These are phyloP conservation scores for Busseola fusca DNA, from an alignment of 2,888 invertebrate genomes.

Conservation along the genomic window DNA sequence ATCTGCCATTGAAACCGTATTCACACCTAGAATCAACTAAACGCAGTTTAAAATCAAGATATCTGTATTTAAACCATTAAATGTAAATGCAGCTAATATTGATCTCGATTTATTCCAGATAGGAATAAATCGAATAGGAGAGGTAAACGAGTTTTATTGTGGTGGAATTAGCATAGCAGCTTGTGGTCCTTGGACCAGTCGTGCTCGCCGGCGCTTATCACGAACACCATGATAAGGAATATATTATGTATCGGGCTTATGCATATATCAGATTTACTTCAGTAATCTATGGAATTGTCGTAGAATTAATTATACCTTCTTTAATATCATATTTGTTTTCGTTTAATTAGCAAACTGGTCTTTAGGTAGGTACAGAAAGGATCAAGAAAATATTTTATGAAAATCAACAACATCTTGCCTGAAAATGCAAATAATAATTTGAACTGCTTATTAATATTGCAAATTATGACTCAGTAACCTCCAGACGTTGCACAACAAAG, in stretches of 20 bases:
- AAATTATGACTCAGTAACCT: slow-evolving; percentile 21
- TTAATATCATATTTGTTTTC: background rate
- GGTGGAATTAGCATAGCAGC: slow-evolving; percentile 36
- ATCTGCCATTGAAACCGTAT: background rate
- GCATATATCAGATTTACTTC: background rate
- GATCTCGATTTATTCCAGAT: slow-evolving; percentile 36
- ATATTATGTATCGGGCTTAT: slow-evolving; percentile 5
- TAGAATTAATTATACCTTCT: slow-evolving; percentile 2
- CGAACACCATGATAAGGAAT: slow-evolving; percentile 11
- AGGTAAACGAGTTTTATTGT: slow-evolving; percentile 34
- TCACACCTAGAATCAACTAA: slow-evolving; percentile 11
- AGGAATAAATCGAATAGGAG: too few species aligned
- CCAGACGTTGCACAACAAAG: slow-evolving; percentile 6
- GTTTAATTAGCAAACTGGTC: background rate
- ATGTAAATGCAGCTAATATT: slow-evolving; percentile 28
- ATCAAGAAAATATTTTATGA: background rate
- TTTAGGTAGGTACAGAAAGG: background rate
- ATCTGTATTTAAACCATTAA: slow-evolving; percentile 25
- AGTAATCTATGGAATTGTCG: background rate
- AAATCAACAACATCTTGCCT: background rate
- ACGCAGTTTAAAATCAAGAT: slow-evolving; percentile 13
- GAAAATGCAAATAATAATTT: background rate
- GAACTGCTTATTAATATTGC: background rate
- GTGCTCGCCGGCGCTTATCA: slow-evolving; percentile 24
- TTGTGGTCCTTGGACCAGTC: slow-evolving; percentile 49